A percentile compares a stretch with the other conserved stretches of the same genome.
Conservation (phyloP, 2,113 vertebrate species). For the Lagopus leucura region DNA sequence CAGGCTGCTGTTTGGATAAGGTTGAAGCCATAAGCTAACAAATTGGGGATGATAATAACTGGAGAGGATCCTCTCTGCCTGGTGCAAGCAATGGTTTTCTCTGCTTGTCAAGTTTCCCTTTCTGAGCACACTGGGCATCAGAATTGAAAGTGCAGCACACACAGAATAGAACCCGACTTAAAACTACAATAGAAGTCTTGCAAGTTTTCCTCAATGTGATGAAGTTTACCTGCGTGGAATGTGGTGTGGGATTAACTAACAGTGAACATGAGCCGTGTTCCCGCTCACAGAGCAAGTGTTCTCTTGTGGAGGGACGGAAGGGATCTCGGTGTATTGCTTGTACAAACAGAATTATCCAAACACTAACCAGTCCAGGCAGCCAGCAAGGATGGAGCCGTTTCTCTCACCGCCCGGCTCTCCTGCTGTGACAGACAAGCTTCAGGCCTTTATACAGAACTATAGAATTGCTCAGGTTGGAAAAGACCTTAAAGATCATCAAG, state of each 20-base stretch:
- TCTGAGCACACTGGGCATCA: not conserved
- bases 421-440: not conserved
- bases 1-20: not conserved
- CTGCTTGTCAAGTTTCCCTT: not conserved
- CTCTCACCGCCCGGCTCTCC: not conserved
- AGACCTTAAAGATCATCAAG: too few relatives aligned
- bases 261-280: not conserved
- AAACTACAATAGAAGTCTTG: not conserved
- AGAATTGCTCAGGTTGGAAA: too few relatives aligned
- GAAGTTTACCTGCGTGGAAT: not conserved
- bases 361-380: fast-evolving
- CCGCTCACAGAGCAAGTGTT: not conserved
- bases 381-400: fast-evolving
- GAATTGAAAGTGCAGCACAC: not conserved
- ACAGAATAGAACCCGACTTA: not conserved
- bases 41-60: not conserved
- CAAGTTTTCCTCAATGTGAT: not conserved
- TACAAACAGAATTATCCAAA: not conserved
- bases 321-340: not conserved
- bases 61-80: not conserved
- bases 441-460: not conserved
- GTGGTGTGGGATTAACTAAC: not conserved
- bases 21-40: not conserved
- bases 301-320: not conserved
- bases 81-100: fast-evolving